phyloP scores from a whole-genome alignment of 2,113 vertebrate genomes.

The Bucco capensis region DNA sequence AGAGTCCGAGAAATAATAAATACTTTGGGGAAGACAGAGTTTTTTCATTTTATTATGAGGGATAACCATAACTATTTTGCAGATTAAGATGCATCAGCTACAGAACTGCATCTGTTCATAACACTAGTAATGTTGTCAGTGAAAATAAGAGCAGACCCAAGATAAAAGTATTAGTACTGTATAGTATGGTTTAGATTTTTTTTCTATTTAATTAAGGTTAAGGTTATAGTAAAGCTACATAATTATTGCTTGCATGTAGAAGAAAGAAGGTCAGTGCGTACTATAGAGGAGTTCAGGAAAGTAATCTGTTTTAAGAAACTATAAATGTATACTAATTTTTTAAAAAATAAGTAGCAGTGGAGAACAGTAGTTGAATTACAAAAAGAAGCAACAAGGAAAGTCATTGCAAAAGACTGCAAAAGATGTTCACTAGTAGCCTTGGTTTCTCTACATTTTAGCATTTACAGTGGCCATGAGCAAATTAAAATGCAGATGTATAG shows the following conservation, averaged over 20 bases:
- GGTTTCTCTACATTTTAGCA: neutral
- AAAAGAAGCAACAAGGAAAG: neutral
- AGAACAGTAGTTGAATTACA: neutral
- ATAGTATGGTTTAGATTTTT: neutral
- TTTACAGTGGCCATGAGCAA: neutral
- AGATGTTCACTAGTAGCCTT: neutral
- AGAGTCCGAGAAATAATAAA: neutral
- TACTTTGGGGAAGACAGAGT: neutral
- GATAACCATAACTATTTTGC: neutral
- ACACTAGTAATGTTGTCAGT: neutral
- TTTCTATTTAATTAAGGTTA: neutral
- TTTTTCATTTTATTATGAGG: neutral
- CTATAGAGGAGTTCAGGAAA: neutral
- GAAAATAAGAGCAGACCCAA: neutral
- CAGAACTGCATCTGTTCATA: neutral
- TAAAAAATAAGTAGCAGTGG: neutral
- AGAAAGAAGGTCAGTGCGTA: neutral
- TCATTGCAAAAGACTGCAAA: neutral
- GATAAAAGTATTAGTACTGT: neutral
- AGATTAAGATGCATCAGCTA: neutral
- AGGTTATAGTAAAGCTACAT: neutral
- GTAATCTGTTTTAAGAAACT: neutral
- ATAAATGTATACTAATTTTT: neutral
- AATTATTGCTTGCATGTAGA: neutral
- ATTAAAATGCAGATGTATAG: neutral